Base-by-base conservation (phyloP, 2,888 invertebrate genomes). In the Hanleya hanleyi region DNA sequence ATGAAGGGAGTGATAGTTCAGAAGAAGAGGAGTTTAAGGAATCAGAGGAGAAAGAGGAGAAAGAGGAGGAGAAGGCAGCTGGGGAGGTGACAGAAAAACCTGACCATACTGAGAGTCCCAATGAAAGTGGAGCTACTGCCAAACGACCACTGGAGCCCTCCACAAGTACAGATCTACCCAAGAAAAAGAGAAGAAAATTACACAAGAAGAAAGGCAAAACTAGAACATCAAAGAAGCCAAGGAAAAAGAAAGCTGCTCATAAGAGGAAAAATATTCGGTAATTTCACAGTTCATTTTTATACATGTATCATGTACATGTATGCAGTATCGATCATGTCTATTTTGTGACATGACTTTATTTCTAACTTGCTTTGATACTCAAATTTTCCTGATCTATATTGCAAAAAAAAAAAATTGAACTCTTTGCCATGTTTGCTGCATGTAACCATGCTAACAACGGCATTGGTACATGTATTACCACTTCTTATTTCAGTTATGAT, bases 251-350 rank as follows among this genome's bases (percentile, higher is more conserved):
- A 73, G 41, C 75, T 49, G 69, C 68, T 50, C 74, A 80, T 73
- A 78, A 81, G 29, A 82, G 86, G 69, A 82, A 79, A 78, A 87
- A 86, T 76, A 86, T 86, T 69, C 82, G 86, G 86, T 86, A 73
- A 51, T 70, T 32, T 26, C 26, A 29, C 67, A 33, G 35, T 15
- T 22, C 51, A 71, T 37, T 36, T 18, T 65, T 9, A 4, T 22
- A 2, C 7, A 7, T 47, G 22, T 7, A 47, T 47, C 22, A 47
- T 47, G 3, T 2, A 47, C 18, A 47, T 47, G 47, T 4, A 47
- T 4, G 18, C 47, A 47, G 18, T 47, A n/a, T n/a, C n/a, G n/a
- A n/a, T n/a, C n/a, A n/a, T n/a, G n/a, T n/a, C n/a, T n/a, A n/a
- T n/a, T n/a, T n/a, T n/a, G n/a, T n/a, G n/a, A n/a, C 47, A 47